Conservation (phyloP, 1,140 invertebrate genomes). For the Anagrus nilaparvatae region DNA sequence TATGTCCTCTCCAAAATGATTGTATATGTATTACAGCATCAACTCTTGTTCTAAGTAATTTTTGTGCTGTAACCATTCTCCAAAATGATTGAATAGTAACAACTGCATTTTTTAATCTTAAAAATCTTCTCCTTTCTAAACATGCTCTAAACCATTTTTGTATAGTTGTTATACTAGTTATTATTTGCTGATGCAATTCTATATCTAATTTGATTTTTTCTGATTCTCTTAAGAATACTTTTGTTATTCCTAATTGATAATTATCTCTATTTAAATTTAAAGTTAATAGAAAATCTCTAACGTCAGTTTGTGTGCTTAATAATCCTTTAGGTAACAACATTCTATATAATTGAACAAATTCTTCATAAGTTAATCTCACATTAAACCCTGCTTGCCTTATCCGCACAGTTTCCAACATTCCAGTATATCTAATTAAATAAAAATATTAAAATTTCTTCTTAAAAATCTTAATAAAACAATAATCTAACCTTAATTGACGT, state of each 20-base stretch:
- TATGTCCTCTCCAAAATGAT: constrained; percentile 59
- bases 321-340: constrained; percentile 83
- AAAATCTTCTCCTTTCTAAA: constrained; percentile 66
- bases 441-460: not conserved
- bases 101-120: constrained; percentile 60
- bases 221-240: constrained; percentile 89
- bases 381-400: constrained; percentile 94
- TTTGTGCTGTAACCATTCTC: constrained; percentile 51
- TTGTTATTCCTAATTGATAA: constrained; percentile 81
- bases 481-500: constrained; percentile 46
- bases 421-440: constrained; percentile 85
- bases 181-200: constrained; percentile 85
- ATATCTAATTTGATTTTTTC: constrained; percentile 89
- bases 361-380: constrained; percentile 84
- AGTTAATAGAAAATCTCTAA: constrained; percentile 66
- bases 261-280: constrained; percentile 78
- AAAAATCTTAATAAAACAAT: not conserved
- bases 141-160: constrained; percentile 85
- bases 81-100: constrained; percentile 70
- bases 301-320: constrained; percentile 67
- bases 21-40: constrained; percentile 67
- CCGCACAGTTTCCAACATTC: constrained; percentile 92
- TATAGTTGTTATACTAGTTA: constrained; percentile 82
- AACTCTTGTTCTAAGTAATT: constrained; percentile 33
- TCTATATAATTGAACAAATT: constrained; percentile 86